Conservation (phyloP, 2,113 vertebrate species). For the Acinonyx jubatus region DNA sequence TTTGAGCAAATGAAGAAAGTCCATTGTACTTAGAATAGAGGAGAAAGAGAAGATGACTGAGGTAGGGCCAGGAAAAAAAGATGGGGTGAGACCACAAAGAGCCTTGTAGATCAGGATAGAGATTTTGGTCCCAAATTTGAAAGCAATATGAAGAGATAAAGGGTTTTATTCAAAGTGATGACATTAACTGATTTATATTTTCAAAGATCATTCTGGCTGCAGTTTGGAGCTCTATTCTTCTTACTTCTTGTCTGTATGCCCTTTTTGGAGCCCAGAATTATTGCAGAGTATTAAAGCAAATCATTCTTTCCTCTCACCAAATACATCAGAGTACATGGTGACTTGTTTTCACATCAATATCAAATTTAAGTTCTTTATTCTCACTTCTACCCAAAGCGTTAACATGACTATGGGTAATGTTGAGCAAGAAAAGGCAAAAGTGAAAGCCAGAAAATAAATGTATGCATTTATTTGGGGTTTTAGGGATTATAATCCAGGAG, state of each 20-base stretch:
- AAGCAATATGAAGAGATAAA: neutral
- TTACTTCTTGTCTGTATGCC: neutral
- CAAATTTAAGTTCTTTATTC: neutral
- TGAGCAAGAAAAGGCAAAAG: neutral
- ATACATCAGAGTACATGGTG: neutral
- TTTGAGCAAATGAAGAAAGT: neutral
- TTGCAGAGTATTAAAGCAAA: conserved; percentile 27
- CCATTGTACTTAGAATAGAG: neutral
- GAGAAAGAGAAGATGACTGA: neutral
- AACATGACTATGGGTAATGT: neutral
- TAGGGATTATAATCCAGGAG: neutral
- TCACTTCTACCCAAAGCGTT: conserved; percentile 11
- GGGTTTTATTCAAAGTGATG: neutral
- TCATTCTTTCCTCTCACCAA: neutral
- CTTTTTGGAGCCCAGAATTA: neutral
- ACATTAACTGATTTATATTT: neutral
- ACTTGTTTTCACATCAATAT: conserved; percentile 38
- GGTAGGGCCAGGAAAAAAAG: neutral
- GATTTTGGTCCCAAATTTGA: neutral
- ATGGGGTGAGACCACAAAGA: neutral
- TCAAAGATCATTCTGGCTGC: neutral
- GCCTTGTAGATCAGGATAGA: neutral
- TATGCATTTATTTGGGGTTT: neutral
- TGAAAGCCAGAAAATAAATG: neutral
- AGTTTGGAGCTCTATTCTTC: neutral